These are phyloP conservation scores for Sakesphorus luctuosus DNA, from an alignment of 2,113 vertebrate genomes.

Conservation along the genomic window DNA sequence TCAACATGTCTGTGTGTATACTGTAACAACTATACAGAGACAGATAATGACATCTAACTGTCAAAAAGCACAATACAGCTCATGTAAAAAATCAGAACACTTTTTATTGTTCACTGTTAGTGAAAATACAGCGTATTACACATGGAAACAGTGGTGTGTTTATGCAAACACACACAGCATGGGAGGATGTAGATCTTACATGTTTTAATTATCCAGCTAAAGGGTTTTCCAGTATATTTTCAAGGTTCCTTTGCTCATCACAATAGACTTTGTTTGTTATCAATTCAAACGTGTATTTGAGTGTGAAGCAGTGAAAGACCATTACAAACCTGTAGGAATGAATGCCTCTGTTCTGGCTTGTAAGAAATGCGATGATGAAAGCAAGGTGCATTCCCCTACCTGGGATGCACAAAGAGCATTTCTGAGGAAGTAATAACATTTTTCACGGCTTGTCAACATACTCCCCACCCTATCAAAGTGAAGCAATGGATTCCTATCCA, in stretches of 20 bases:
- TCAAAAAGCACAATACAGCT: neutral
- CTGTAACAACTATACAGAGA: neutral
- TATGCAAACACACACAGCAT: neutral
- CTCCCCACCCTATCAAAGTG: neutral
- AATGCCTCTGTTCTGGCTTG: neutral
- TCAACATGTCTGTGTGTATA: accelerated
- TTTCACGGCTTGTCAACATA: neutral
- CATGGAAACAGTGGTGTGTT: neutral
- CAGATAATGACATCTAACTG: neutral
- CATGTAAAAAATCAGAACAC: constrained; percentile 27
- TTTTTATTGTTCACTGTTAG: constrained; percentile 71
- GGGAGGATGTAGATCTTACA: neutral
- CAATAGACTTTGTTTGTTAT: neutral
- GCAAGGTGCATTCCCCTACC: neutral
- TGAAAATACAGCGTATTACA: constrained; percentile 35
- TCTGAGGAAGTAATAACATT: constrained; percentile 13
- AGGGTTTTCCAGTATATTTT: neutral
- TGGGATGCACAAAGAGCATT: neutral
- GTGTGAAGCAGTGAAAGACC: neutral
- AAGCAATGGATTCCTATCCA: neutral
- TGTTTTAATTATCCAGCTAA: constrained; percentile 7
- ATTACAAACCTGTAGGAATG: neutral
- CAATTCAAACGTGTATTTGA: neutral
- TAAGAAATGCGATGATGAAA: neutral
- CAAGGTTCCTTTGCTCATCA: neutral